Evolutionary conservation across 2,113 vertebrate species (phyloP).

Genomic region (Fulmarus glacialis): DNA sequence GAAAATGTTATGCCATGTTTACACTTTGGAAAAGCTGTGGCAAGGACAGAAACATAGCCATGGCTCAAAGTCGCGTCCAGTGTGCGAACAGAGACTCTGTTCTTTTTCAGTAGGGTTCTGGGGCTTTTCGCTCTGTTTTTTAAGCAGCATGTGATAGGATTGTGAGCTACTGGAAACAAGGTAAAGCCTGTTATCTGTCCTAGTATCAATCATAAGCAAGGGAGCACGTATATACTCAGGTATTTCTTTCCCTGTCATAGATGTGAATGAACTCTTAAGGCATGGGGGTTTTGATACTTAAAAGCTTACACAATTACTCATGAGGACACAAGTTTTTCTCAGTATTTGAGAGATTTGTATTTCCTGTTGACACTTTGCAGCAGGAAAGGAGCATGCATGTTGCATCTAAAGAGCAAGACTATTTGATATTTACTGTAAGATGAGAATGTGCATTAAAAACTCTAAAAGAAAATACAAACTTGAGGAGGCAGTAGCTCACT

Average conservation of each 20-base stretch:
- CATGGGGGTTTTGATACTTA: not conserved
- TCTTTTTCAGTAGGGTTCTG: not conserved
- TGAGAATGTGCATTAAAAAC: not conserved
- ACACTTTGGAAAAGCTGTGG: not conserved
- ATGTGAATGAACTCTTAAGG: not conserved
- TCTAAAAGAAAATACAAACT: not conserved
- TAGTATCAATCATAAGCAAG: not conserved
- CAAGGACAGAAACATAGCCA: not conserved
- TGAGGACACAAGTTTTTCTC: not conserved
- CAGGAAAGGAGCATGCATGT: not conserved
- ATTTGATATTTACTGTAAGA: not conserved
- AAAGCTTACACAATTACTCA: not conserved
- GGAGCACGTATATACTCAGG: not conserved
- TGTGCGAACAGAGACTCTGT: too few relatives aligned
- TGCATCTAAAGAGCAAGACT: not conserved
- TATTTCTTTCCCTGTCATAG: not conserved
- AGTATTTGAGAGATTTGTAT: not conserved
- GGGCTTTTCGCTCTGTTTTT: not conserved
- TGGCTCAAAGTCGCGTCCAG: accelerated
- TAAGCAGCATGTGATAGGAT: not conserved
- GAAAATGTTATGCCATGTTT: not conserved
- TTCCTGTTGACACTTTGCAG: not conserved
- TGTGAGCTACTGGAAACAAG: not conserved
- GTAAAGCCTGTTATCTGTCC: not conserved
- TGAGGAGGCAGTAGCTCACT: not conserved